Percentiles rank a stretch among this genome's conserved stretches.
Conservation (phyloP, 2,113 vertebrate genomes). For the cattle (Bos taurus) region DNA sequence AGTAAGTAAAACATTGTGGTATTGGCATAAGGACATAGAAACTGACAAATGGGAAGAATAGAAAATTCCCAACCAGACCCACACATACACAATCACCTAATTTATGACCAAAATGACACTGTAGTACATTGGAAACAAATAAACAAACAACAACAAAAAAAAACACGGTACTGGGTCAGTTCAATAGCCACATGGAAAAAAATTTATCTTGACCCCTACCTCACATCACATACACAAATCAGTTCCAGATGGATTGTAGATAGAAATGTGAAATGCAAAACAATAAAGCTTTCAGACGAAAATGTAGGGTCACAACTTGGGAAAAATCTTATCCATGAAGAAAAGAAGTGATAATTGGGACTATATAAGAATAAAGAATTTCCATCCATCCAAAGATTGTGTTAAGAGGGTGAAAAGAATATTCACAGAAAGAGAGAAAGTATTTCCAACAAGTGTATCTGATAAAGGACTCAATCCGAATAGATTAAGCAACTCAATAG, state of each 20-base stretch:
- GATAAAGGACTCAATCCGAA: conserved; percentile 1
- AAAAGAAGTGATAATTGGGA: background rate
- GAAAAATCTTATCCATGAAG: background rate
- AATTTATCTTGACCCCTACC: conserved; percentile 26
- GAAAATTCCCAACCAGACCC: background rate
- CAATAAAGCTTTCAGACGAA: conserved; percentile 13
- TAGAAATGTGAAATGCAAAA: conserved; percentile 3
- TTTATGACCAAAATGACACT: conserved; percentile 32
- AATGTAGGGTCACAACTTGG: background rate
- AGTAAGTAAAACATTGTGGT: conserved; percentile 2
- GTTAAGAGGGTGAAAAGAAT: background rate
- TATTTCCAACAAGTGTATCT: background rate
- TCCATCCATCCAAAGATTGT: background rate
- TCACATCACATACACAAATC: conserved; percentile 23
- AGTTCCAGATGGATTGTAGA: background rate
- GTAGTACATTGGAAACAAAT: background rate
- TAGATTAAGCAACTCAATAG: background rate
- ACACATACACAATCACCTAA: background rate
- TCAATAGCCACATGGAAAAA: background rate
- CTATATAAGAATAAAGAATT: background rate
- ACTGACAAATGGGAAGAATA: background rate
- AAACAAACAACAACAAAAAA: background rate
- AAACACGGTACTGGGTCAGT: background rate
- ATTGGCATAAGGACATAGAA: conserved; percentile 9
- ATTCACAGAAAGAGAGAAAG: background rate